Percentiles rank a stretch among this genome's conserved stretches.
These are phyloP conservation scores for Drosophila ohnishii DNA, from an alignment of 1,140 invertebrate genomes.

Conservation along the genomic window DNA sequence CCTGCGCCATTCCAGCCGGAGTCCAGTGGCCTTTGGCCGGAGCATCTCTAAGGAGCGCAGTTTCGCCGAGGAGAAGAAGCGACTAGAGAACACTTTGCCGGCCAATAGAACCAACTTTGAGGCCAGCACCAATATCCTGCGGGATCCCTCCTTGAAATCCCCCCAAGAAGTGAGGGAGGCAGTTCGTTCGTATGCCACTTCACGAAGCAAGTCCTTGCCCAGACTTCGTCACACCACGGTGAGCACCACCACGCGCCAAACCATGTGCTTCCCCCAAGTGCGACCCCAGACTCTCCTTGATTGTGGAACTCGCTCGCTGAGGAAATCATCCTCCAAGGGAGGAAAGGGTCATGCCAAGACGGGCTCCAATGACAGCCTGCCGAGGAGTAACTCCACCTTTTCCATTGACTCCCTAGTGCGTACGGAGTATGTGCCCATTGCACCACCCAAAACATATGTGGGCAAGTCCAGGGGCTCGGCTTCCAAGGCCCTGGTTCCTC, in stretches of 20 bases:
- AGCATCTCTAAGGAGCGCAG: conserved; percentile 82
- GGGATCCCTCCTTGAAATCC: conserved; percentile 85
- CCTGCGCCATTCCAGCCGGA: conserved; percentile 73
- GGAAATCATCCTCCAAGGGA: conserved; percentile 42
- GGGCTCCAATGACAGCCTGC: conserved; percentile 70
- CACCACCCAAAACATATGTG: conserved; percentile 62
- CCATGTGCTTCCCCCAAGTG: conserved; percentile 71
- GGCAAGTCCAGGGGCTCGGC: conserved; percentile 53
- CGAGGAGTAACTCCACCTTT: conserved; percentile 79
- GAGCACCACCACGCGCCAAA: conserved; percentile 67
- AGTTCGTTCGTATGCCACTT: conserved; percentile 83
- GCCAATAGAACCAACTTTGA: conserved; percentile 69
- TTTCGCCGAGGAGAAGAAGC: conserved; percentile 82
- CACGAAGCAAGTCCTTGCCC: conserved; percentile 72
- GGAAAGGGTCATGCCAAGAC: conserved; percentile 29
- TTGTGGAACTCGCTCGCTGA: conserved; percentile 47
- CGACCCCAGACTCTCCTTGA: conserved; percentile 58
- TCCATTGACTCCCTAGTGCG: conserved; percentile 73
- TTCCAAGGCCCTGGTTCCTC: conserved; percentile 27
- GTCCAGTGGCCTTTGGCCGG: conserved; percentile 80
- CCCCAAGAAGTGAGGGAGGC: conserved; percentile 86
- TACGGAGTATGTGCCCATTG: conserved; percentile 53
- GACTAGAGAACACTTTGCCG: conserved; percentile 73
- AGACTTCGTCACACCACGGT: conserved; percentile 60
- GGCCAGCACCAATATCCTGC: conserved; percentile 79